Evolutionary conservation across 2,888 invertebrate genomes (phyloP).

Genomic region (Sphinx pinastri): DNA sequence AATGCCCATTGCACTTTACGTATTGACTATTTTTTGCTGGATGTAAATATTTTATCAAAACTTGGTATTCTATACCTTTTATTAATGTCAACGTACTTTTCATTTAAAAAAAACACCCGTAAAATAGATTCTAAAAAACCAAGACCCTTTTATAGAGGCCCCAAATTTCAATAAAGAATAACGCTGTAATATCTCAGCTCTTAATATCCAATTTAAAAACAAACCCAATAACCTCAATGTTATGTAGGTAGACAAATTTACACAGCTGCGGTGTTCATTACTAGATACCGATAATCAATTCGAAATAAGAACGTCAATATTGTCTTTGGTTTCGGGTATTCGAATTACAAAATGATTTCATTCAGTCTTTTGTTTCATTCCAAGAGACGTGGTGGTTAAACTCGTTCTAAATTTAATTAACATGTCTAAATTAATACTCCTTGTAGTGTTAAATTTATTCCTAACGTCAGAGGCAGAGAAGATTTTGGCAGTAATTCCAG

Average conservation of each 20-base stretch:
- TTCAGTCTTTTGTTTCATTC: not conserved
- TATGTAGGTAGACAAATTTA: not conserved
- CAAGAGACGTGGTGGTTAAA: not conserved
- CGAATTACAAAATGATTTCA: not conserved
- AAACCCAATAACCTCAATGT: too few relatives aligned
- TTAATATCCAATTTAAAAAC: too few relatives aligned
- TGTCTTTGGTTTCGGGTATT: not conserved
- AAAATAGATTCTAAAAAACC: too few relatives aligned
- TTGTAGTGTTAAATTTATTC: not conserved
- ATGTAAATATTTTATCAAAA: too few relatives aligned
- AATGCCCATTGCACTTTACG: too few relatives aligned
- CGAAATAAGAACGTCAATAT: not conserved
- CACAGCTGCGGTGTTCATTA: not conserved
- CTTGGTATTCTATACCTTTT: too few relatives aligned
- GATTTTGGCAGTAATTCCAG: constrained; percentile 57
- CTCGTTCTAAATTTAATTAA: not conserved
- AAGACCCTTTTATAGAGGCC: too few relatives aligned
- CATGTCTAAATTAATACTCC: not conserved
- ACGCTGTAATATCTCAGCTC: too few relatives aligned
- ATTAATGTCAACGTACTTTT: too few relatives aligned
- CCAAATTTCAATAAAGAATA: too few relatives aligned
- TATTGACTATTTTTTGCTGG: too few relatives aligned
- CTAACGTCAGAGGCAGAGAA: constrained; percentile 38
- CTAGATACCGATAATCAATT: not conserved
- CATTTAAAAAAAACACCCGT: too few relatives aligned